phyloP scores from a whole-genome alignment of 2,113 vertebrate species.

The Alexandromys fortis region DNA sequence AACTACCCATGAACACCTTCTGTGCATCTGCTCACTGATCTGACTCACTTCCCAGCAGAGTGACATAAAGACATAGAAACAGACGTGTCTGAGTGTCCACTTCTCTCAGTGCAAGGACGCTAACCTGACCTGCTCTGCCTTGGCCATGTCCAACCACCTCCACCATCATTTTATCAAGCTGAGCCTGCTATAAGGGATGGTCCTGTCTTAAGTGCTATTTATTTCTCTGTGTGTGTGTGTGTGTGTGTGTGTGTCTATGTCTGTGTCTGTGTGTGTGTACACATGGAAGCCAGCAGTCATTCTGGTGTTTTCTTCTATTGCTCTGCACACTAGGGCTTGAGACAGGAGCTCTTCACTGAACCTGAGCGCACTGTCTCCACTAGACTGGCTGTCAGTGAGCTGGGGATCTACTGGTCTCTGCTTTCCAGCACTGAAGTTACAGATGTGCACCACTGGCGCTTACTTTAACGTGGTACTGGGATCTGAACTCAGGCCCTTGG shows the following conservation, averaged over 20 bases:
- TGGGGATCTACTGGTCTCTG: too few species aligned
- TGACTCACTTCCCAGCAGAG: neutral
- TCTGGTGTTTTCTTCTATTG: neutral
- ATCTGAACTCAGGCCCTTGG: neutral
- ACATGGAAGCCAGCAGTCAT: neutral
- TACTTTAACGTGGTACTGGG: neutral
- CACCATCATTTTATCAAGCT: neutral
- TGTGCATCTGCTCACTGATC: neutral
- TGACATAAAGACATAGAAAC: neutral
- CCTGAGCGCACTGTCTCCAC: neutral
- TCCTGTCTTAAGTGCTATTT: neutral
- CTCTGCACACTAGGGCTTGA: neutral
- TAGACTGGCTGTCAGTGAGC: neutral
- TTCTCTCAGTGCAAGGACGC: fast-evolving
- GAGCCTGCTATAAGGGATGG: neutral
- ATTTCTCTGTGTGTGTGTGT: neutral
- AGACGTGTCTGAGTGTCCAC: neutral
- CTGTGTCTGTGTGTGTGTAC: neutral
- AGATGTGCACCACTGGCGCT: neutral
- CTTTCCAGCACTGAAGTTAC: neutral
- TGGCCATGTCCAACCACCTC: neutral
- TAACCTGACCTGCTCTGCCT: neutral
- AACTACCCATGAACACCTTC: neutral
- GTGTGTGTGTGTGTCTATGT: neutral
- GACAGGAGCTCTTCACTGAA: neutral